Conservation (phyloP, 1,140 invertebrate genomes). For the Diplogasteroides magnus region DNA sequence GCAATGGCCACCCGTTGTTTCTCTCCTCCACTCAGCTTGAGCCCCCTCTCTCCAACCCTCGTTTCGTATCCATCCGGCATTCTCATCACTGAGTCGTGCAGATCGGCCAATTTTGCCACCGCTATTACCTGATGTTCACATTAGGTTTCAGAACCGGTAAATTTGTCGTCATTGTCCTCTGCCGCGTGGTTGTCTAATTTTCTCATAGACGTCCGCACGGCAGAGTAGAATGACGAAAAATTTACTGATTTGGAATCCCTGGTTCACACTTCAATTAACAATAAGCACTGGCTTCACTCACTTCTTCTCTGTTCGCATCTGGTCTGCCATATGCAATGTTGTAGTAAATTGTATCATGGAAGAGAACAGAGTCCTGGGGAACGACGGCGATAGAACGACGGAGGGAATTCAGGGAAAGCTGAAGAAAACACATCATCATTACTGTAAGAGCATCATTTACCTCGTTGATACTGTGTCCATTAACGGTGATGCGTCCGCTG, state of each 20-base stretch:
- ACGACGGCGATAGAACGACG: slow-evolving; percentile 83
- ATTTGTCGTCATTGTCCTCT: too few species aligned
- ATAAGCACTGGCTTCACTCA: too few species aligned
- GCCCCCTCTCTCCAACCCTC: slow-evolving; percentile 64
- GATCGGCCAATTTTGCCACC: slow-evolving; percentile 84
- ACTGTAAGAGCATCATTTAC: too few species aligned
- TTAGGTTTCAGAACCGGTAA: too few species aligned
- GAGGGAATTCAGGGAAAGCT: slow-evolving; percentile 71
- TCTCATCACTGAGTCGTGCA: slow-evolving; percentile 78
- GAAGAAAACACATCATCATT: not conserved
- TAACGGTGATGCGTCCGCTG: slow-evolving; percentile 75
- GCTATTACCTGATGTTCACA: slow-evolving; percentile 62
- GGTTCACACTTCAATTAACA: too few species aligned
- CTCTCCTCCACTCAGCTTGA: slow-evolving; percentile 70
- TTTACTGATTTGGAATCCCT: too few species aligned
- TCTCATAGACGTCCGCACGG: too few species aligned
- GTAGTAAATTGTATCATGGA: slow-evolving; percentile 91
- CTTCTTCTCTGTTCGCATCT: slow-evolving; percentile 66
- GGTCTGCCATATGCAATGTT: slow-evolving; percentile 95
- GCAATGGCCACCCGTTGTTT: slow-evolving; percentile 97
- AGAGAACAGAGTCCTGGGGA: slow-evolving; percentile 94
- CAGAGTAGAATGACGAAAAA: too few species aligned
- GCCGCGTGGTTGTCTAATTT: too few species aligned
- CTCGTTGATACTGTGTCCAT: slow-evolving; percentile 76
- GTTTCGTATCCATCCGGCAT: slow-evolving; percentile 89